Evolutionary conservation across 2,888 invertebrate genomes (phyloP).

Genomic region (Cybosia mesomella): DNA sequence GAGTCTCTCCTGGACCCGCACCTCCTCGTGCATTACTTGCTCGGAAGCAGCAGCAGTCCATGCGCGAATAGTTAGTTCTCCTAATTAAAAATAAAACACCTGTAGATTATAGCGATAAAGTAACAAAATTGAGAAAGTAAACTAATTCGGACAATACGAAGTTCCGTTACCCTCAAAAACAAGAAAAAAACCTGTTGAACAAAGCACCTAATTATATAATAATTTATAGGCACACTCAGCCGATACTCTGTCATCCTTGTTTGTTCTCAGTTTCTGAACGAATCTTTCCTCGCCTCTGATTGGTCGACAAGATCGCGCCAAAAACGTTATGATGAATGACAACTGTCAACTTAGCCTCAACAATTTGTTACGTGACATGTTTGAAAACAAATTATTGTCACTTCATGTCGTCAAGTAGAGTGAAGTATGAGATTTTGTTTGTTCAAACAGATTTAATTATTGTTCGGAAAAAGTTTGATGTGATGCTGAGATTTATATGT

Average conservation of each 20-base stretch:
- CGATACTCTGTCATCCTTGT: slow-evolving; percentile 39
- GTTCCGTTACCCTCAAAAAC: slow-evolving; percentile 1
- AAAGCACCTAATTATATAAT: slow-evolving; percentile 16
- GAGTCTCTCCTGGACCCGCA: too few species aligned
- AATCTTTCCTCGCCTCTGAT: slow-evolving; percentile 78
- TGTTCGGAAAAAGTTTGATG: neutral
- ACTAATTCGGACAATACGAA: neutral
- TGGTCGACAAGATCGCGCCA: slow-evolving; percentile 73
- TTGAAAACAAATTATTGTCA: slow-evolving; percentile 61
- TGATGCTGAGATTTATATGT: neutral
- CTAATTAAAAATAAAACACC: neutral
- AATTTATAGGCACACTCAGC: slow-evolving; percentile 8
- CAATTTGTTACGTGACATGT: slow-evolving; percentile 75
- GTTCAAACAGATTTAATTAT: slow-evolving; percentile 22
- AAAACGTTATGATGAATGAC: slow-evolving; percentile 71
- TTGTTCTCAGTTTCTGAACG: slow-evolving; percentile 48
- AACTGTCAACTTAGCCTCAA: slow-evolving; percentile 74
- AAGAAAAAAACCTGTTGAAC: neutral
- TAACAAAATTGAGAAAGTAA: neutral
- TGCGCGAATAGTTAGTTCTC: too few species aligned
- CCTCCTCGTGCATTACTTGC: too few species aligned
- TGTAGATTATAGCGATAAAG: neutral
- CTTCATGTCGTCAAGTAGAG: slow-evolving; percentile 26
- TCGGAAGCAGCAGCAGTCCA: too few species aligned
- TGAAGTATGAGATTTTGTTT: slow-evolving; percentile 34